Percentiles rank a stretch among this genome's conserved stretches.
These are phyloP conservation scores for Ischnus inquisitorius DNA, from an alignment of 2,888 invertebrate species.

Conservation along the genomic window DNA sequence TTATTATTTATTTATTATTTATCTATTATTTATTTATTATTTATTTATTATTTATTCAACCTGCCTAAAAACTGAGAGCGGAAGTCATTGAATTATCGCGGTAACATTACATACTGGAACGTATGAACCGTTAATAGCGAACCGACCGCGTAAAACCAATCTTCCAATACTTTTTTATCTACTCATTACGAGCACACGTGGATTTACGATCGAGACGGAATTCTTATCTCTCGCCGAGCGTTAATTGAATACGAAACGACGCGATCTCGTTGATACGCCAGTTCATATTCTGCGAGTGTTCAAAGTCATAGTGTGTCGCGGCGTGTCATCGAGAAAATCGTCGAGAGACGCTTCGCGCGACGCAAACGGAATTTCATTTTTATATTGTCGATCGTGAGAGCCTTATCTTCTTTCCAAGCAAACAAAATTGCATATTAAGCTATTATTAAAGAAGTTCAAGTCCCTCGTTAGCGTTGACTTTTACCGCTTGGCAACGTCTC, in stretches of 20 bases:
- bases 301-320: background rate
- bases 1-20: too few relatives aligned
- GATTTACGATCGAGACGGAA: background rate
- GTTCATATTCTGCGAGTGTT: background rate
- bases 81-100: too few relatives aligned
- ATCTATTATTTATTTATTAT: too few relatives aligned
- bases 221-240: background rate
- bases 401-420: conserved; percentile 39
- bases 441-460: background rate
- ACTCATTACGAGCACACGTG: background rate
- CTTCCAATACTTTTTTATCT: background rate
- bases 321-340: background rate
- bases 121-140: background rate
- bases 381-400: background rate
- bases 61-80: too few relatives aligned
- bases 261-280: background rate
- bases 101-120: background rate
- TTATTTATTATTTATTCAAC: too few relatives aligned
- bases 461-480: background rate
- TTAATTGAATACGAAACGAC: conserved; percentile 5
- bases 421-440: conserved; percentile 17
- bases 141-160: background rate
- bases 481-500: background rate
- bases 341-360: background rate
- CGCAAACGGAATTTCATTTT: background rate